Base-by-base conservation (phyloP, 2,888 invertebrate genomes). In the Caenorhabditis wallacei region DNA sequence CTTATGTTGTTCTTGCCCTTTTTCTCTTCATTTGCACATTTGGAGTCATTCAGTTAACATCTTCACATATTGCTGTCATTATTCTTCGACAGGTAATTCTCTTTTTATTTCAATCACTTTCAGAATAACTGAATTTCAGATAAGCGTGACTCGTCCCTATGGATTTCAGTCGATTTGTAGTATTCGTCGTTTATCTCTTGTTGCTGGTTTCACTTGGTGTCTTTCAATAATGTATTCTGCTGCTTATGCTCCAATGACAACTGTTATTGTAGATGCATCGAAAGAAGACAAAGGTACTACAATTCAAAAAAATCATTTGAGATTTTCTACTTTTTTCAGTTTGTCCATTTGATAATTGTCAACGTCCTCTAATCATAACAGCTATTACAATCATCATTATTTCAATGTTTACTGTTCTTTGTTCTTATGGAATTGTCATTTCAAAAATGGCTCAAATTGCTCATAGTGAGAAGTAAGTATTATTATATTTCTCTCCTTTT, bases 11-110 rank as follows among this genome's bases (percentile, higher is more conserved):
- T 54, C 82, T 88, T 8, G 84, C 88, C 59, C 72, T 89, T 2
- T 88, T 86, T 68, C 84, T 89, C n/a, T 87, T 83, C 68, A 82
- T 89, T 35, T 82, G 85, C 35, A 88, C 89, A n/a, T 89, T 89
- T 48, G 87, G 85, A 24, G 83, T 88, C 37, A 71, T 89, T 37
- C 87, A 87, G 35, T 69, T 86, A 16, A 85, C 85, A n/a, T 79
- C 86, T 22, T 88, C 88, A 20, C 88, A 89, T 66, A 80, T 85
- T 40, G 81, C 86, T 11, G 82, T 87, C 24, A 83, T 88, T 22
- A 76, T 87, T 40, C 72, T 89, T 8, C 75, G 89, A 68, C 87
- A 89, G 70, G 89, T 89, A 35, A 85, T 61, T 22, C 30, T 26
- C 13, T 7, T n/a, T 35, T n/a, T 8, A 24, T 24, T 24, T 11